Evolutionary conservation across 2,113 vertebrate species (phyloP), one percentile per base, ranked within the genome.

Genomic region (Patagioenas fasciata): DNA sequence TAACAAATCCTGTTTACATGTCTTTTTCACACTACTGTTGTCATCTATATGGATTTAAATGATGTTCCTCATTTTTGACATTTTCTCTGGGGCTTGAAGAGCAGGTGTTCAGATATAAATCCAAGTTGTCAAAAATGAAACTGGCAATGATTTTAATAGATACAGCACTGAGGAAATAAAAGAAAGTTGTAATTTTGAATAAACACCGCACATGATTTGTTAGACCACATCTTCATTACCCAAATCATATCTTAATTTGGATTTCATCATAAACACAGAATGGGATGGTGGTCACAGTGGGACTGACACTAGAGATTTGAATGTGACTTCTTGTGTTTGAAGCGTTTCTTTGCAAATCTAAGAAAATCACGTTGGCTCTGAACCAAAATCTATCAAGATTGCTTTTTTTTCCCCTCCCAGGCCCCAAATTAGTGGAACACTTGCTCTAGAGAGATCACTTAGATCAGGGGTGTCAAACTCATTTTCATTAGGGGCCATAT

Each of bases 121-220:
- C 70, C 78, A 92, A 95, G 91, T 74, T 89, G 85, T 91, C 67
- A 93, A 73, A 89, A 89, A 95, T 94, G 61, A 89, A 89, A 66
- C 78, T 91, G 54, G 69, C 50, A 88, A 25, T 29, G 44, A 75
- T 34, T 93, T 78, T 48, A 94, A 50, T 28, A 65, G 73, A 83
- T 42, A 61, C 5, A 24, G 75, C 25, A 26, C 13, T 77, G 54
- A 80, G 62, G 67, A 91, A 84, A 77, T 34, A 75, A 8, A 73
- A 80, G 60, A 26, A 91, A 80, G 60, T 74, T 74, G 17, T 51
- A 53, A 86, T 86, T 95, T n/a, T 70, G 54, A 74, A 92, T 90
- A 87, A 86, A 51, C 12, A 50, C 10, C 54, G 51, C 66, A 48
- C 36, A 66, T n/a, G n/a, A 56, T 80, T 85, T 62, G 14, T 48